Evolutionary conservation across 1,140 invertebrate genomes (phyloP), one percentile per base, ranked within the genome.

Genomic region (Plectrocnemia conspersa): DNA sequence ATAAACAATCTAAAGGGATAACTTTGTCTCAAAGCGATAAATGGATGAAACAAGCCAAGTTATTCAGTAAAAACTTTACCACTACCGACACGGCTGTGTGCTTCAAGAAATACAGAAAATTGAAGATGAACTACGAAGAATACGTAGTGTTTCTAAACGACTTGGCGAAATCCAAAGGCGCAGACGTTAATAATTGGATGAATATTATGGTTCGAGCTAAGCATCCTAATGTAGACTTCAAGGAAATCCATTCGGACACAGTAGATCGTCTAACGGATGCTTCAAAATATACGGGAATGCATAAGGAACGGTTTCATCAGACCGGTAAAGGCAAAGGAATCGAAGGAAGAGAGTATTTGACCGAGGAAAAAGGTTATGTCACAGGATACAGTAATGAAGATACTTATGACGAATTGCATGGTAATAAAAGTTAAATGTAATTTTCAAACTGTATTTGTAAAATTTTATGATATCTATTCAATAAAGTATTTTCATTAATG

Each of bases 21-120:
- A 45, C n/a, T 3, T 16, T 45, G 13, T 27, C 42, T 6, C 42
- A 45, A 15, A 45, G 24, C 18, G 23, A 45, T 16, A 23, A 45
- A 13, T 45, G 42, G 42, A 27, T 45, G 24, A 27, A 27, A n/a
- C 23, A 27, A 27, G 24, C 42, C 1, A 25, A 15, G 9, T 15
- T 45, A 7, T n/a, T 27, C 24, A n/a, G n/a, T n/a, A n/a, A 5
- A n/a, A 45, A 13, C 3, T 7, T 45, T 11, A 45, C 42, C 22
- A 45, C 22, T 3, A 45, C 23, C 4, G 24, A 45, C 23, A 27
- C 24, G n/a, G 24, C 22, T n/a, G 18, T 45, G 1, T 2, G 2
- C 2, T 45, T 45, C 23, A 45, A 45, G 15, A 42, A 42, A 42
- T 6, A 21, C 1, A n/a, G n/a, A n/a, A n/a, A n/a, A n/a, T n/a